Evolutionary conservation across 2,113 vertebrate species (phyloP), one percentile per base, ranked within the genome.

Genomic region (Bucco capensis): DNA sequence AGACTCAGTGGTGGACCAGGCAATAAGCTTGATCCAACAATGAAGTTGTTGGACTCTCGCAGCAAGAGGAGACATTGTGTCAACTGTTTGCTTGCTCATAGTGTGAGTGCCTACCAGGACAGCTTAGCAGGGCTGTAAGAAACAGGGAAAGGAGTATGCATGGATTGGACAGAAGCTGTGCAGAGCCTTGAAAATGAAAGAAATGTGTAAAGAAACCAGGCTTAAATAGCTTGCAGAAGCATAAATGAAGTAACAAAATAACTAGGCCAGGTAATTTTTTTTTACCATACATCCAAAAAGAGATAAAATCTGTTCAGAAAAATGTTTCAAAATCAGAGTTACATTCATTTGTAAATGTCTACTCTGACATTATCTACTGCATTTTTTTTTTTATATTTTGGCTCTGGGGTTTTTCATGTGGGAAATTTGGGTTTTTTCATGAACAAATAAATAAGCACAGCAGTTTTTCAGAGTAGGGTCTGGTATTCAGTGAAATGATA

Each of bases 11-110:
- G 94, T 96, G 94, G 96, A 96, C 93, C 81, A 92, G 64, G 91
- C 94, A 92, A 96, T 96, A 86, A 96, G 79, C 96, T 94, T 90
- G 81, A 96, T 96, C 90, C 93, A 88, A 83, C 96, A 94, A 95
- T 84, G 94, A 89, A 91, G 92, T 83, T 91, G 91, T 94, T 93
- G 96, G 96, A 87, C 94, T 91, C 60, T 92, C 96, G 84, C 82
- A 94, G 95, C 88, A 94, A 89, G 94, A 47, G 9, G 82, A 93
- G 93, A 87, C 81, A 51, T 84, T 57, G 89, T 93, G 90, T 96
- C 94, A 96, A 96, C 81, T 93, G 51, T 92, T 89, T 93, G 58
- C 88, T 79, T 82, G 64, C 90, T 93, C 91, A 35, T 6, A 64
- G 93, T 2, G 3, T 0, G 1, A 51, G 44, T n/a, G 57, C 79